Percentiles rank a stretch among this genome's conserved stretches.
Evolutionary conservation across 2,888 invertebrate species (phyloP).

Genomic region (Camponotus fellah): DNA sequence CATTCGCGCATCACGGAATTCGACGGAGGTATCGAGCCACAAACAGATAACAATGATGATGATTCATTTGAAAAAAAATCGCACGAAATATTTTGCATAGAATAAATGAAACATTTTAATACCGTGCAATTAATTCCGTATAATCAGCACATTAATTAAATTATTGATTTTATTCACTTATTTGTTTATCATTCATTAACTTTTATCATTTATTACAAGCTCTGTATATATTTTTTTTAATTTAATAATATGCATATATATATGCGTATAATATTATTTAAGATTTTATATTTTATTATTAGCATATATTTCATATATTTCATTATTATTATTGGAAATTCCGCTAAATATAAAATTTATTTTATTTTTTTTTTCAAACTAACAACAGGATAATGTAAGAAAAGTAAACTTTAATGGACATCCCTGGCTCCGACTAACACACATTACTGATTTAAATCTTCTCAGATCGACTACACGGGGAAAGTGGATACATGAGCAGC

Average conservation of each 20-base stretch:
- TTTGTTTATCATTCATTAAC: neutral
- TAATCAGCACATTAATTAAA: neutral
- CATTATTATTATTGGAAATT: neutral
- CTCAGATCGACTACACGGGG: slow-evolving; percentile 86
- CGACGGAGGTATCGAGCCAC: slow-evolving; percentile 43
- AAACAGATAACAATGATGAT: slow-evolving; percentile 8
- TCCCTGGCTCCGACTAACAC: neutral
- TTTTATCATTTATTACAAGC: neutral
- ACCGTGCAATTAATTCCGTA: neutral
- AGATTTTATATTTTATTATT: neutral
- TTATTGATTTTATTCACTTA: slow-evolving; percentile 1
- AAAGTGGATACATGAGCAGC: slow-evolving; percentile 94
- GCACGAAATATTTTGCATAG: neutral
- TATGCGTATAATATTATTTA: neutral
- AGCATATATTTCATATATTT: neutral
- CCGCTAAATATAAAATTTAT: neutral
- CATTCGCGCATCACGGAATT: slow-evolving; percentile 47
- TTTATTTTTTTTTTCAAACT: neutral
- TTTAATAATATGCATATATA: no score
- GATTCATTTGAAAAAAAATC: neutral
- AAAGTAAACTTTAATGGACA: neutral
- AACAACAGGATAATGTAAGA: neutral
- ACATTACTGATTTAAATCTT: slow-evolving; percentile 45
- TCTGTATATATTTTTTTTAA: neutral
- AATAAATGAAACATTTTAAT: neutral